phyloP scores from a whole-genome alignment of 1,140 invertebrate species.

The Drosophila busckii region DNA sequence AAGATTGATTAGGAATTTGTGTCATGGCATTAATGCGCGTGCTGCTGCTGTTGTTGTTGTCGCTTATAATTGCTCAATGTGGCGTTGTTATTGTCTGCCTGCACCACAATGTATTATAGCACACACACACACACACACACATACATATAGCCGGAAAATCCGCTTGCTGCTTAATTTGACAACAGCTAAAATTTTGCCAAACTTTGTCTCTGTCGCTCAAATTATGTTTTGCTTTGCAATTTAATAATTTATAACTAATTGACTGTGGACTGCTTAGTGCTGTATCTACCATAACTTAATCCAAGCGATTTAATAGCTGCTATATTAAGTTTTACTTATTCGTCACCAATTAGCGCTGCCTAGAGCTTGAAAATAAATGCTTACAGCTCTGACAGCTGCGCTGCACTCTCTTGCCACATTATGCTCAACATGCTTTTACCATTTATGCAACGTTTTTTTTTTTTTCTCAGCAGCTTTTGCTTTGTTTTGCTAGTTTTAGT shows the following conservation, averaged over 20 bases:
- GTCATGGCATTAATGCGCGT: slow-evolving; percentile 51
- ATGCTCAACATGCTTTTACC: slow-evolving; percentile 33
- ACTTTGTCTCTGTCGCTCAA: background rate
- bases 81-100: slow-evolving; percentile 36
- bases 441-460: slow-evolving; percentile 28
- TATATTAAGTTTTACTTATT: background rate
- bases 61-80: slow-evolving; percentile 51
- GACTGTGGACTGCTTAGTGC: slow-evolving; percentile 33
- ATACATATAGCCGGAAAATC: slow-evolving; percentile 12
- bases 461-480: slow-evolving; percentile 5
- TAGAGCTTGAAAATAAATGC: slow-evolving; percentile 3
- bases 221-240: background rate
- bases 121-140: slow-evolving; percentile 4
- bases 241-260: slow-evolving; percentile 35
- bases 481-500: slow-evolving; percentile 14
- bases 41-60: slow-evolving; percentile 26
- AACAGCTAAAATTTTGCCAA: slow-evolving; percentile 24
- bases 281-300: too few species aligned
- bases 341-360: slow-evolving; percentile 17
- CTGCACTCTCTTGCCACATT: slow-evolving; percentile 16
- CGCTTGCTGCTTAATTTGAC: slow-evolving; percentile 44
- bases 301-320: background rate
- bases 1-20: slow-evolving; percentile 62
- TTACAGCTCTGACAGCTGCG: background rate
- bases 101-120: slow-evolving; percentile 13